phyloP scores from a whole-genome alignment of 2,888 invertebrate genomes.

The Tolmerus cingulatus region DNA sequence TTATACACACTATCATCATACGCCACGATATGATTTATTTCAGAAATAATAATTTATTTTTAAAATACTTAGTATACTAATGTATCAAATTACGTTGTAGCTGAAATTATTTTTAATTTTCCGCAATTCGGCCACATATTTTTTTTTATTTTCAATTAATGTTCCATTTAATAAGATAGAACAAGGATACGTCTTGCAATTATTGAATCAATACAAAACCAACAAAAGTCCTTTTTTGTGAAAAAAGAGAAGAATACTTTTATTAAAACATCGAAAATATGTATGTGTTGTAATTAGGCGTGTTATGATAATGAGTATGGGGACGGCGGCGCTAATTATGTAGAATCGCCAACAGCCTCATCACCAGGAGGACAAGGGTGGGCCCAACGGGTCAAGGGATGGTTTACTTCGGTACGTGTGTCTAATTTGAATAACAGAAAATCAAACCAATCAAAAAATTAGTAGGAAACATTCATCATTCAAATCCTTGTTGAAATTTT shows the following conservation, averaged over 20 bases:
- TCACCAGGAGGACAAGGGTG: conserved; percentile 69
- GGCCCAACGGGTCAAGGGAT: conserved; percentile 76
- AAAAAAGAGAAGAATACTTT: conserved; percentile 20
- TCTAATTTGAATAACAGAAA: conserved; percentile 50
- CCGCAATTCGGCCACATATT: neutral
- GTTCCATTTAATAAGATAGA: neutral
- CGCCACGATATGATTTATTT: too few species aligned
- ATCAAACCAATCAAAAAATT: conserved; percentile 42
- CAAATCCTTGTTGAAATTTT: conserved; percentile 15
- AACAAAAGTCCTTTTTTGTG: neutral
- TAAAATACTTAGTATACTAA: neutral
- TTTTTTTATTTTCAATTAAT: neutral
- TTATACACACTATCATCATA: neutral
- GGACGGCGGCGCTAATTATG: conserved; percentile 30
- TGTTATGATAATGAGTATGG: conserved; percentile 56
- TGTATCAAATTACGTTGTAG: neutral
- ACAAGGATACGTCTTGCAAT: neutral
- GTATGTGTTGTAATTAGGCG: conserved; percentile 54
- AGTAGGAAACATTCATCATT: conserved; percentile 46
- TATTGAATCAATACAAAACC: conserved; percentile 34
- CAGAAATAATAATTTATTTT: neutral
- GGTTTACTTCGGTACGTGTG: conserved; percentile 76
- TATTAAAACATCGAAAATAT: conserved; percentile 20
- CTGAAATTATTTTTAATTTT: neutral
- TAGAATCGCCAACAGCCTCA: conserved; percentile 62